Percentiles rank a stretch among this genome's conserved stretches.
Conservation (phyloP, 1,140 invertebrate species). For the Drosophila nikananu region DNA sequence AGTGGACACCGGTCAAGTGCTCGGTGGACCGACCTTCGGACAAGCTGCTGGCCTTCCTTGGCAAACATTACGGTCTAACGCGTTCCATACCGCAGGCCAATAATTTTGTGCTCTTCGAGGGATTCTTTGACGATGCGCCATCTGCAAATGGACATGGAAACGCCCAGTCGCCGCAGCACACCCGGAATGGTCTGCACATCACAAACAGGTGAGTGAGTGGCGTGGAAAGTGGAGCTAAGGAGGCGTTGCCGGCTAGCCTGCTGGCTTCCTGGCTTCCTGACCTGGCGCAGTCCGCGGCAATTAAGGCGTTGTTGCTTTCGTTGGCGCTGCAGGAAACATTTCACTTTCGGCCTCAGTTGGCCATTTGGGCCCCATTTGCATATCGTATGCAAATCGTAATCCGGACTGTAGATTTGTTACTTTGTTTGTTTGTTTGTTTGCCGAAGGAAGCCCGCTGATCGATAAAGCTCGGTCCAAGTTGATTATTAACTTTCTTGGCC, state of each 20-base stretch:
- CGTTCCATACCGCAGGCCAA: slow-evolving; percentile 92
- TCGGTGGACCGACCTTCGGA: slow-evolving; percentile 96
- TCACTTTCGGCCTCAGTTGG: slow-evolving; percentile 72
- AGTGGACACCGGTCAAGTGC: slow-evolving; percentile 89
- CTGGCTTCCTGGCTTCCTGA: slow-evolving; percentile 5
- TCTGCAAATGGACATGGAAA: slow-evolving; percentile 73
- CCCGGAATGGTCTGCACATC: slow-evolving; percentile 64
- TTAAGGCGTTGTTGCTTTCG: slow-evolving; percentile 68
- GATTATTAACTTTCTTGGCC: slow-evolving; percentile 17
- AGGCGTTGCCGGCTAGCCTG: slow-evolving; percentile 5
- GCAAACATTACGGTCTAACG: slow-evolving; percentile 92
- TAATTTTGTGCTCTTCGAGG: slow-evolving; percentile 94
- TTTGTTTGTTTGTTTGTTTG: slow-evolving; percentile 40
- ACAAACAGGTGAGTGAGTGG: slow-evolving; percentile 76
- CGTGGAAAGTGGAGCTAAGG: slow-evolving; percentile 1
- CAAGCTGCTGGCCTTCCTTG: slow-evolving; percentile 93
- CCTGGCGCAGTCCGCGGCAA: slow-evolving; percentile 51
- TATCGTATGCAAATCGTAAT: slow-evolving; percentile 76
- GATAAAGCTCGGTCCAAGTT: slow-evolving; percentile 18
- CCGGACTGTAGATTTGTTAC: slow-evolving; percentile 17
- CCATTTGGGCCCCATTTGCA: slow-evolving; percentile 70
- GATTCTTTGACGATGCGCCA: slow-evolving; percentile 89
- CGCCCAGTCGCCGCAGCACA: slow-evolving; percentile 42
- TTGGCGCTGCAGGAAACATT: slow-evolving; percentile 72
- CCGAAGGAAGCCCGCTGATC: slow-evolving; percentile 34